Base-by-base conservation (phyloP, 2,888 invertebrate genomes). In the Apamea monoglypha region DNA sequence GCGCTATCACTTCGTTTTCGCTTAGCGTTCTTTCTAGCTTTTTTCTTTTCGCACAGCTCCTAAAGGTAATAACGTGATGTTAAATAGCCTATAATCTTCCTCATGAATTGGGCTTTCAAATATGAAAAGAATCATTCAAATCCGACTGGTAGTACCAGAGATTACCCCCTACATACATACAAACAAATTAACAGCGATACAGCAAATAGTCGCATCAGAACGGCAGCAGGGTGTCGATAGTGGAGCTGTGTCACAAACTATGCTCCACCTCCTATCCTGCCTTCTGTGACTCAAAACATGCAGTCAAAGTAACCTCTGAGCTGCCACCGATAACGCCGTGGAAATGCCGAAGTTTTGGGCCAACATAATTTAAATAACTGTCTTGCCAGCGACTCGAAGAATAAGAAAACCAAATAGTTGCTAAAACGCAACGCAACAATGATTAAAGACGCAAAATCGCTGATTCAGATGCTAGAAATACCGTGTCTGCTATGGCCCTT, bases 331-430 rank as follows among this genome's bases (percentile, higher is more conserved):
- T 10, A 56, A 3, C 10, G 25, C 10, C 25, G 0, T 3, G 56
- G 56, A 3, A 56, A 3, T 25, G 10, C 25, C 0, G 3, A 53
- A 53, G 56, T 10, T 10, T 56, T 25, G 56, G 25, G 25, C 3
- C 25, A 56, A 10, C 25, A 56, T 10, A 25, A 8, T 56, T 25
- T 1, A 1, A 56, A 56, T 10, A 25, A 10, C 10, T 56, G 0
- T 10, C 1, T 1, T 10, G 25, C 25, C 25, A 25, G 10, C 1
- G 0, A 10, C 10, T 25, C 3, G 53, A 53, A 4, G 6, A 29
- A 59, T 4, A 36, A 40, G 59, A 59, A 59, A 5, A 59, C 14
- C 5, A 21, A 68, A 47, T 29, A 29, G 6, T 32, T 25, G 29
- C 0, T 7, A 14, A 50, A 53, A 36, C 5, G 16, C 5, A 10